phyloP scores from a whole-genome alignment of 2,888 invertebrate species.

The Brachylomia viminalis region DNA sequence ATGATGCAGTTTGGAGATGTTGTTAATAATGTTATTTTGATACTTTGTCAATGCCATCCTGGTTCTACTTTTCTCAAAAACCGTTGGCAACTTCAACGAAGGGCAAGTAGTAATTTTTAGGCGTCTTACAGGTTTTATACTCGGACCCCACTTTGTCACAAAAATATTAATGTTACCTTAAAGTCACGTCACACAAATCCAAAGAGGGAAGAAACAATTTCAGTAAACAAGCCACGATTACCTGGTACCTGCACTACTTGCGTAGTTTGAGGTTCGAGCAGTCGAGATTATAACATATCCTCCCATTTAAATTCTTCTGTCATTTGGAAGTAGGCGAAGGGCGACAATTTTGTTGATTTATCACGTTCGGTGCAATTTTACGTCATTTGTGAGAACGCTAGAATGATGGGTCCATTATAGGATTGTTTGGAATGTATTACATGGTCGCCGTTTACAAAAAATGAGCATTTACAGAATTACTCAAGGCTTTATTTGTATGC shows the following conservation, averaged over 20 bases:
- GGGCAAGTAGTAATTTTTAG: not conserved
- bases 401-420: conserved; percentile 61
- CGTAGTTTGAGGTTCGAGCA: conserved; percentile 13
- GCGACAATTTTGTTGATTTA: conserved; percentile 67
- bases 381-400: conserved; percentile 63
- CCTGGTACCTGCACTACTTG: conserved; percentile 19
- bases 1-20: not conserved
- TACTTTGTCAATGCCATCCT: not conserved
- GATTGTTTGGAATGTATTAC: conserved; percentile 72
- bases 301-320: conserved; percentile 44
- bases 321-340: conserved; percentile 72
- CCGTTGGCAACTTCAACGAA: not conserved
- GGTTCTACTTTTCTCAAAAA: not conserved
- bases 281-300: conserved; percentile 43
- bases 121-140: too few relatives aligned
- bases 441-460: conserved; percentile 67
- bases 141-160: not conserved
- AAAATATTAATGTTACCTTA: not conserved
- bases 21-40: not conserved
- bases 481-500: conserved; percentile 38
- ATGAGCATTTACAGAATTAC: conserved; percentile 50
- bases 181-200: conserved; percentile 12
- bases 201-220: conserved; percentile 9
- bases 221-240: conserved; percentile 12
- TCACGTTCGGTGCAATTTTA: conserved; percentile 59